Evolutionary conservation across 2,797 vertebrate genomes (phyloP).

Genomic region (Sternotherus odoratus): DNA sequence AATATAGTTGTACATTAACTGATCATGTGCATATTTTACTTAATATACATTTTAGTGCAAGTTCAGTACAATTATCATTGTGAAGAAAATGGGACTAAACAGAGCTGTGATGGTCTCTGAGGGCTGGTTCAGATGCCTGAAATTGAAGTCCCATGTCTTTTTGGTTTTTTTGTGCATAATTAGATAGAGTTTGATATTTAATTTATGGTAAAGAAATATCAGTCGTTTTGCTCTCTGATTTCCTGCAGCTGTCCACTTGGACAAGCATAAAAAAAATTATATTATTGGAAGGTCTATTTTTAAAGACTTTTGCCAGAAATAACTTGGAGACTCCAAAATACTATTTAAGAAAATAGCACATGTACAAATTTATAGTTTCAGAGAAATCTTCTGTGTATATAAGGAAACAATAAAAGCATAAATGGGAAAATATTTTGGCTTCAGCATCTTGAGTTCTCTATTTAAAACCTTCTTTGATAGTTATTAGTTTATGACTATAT

Average conservation of each 20-base stretch:
- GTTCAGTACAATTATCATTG: background rate
- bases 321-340: background rate
- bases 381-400: background rate
- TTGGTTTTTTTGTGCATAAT: background rate
- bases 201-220: background rate
- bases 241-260: background rate
- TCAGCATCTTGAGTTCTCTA: background rate
- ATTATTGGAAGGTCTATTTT: background rate
- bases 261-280: background rate
- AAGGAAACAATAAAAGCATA: background rate
- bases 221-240: background rate
- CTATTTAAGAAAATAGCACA: background rate
- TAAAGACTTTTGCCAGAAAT: background rate
- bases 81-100: background rate
- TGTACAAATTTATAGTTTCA: fast-evolving
- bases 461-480: background rate
- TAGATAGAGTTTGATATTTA: background rate
- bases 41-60: background rate
- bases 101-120: background rate
- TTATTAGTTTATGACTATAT: background rate
- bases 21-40: background rate
- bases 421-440: background rate
- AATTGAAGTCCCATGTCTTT: background rate
- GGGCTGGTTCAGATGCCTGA: background rate
- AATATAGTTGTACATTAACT: background rate